Evolutionary conservation across 2,113 vertebrate species (phyloP).

Genomic region (Heteronetta atricapilla): DNA sequence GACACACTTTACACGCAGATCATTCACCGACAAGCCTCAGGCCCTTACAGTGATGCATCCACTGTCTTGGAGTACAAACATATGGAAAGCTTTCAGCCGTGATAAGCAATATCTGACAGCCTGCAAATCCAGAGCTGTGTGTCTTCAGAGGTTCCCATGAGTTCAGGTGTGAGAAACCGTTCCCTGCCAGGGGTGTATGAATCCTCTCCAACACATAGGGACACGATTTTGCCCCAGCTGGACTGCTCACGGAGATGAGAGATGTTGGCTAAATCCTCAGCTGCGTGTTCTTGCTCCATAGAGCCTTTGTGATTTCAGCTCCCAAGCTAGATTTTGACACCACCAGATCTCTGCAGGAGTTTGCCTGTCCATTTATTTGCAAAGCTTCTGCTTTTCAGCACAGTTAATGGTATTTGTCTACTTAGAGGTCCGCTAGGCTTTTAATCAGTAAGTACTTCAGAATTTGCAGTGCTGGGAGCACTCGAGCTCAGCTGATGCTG

Average conservation of each 20-base stretch:
- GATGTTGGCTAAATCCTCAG: neutral
- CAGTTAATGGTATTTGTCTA: neutral
- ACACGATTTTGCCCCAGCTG: neutral
- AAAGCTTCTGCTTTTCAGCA: neutral
- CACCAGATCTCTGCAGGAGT: neutral
- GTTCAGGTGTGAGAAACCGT: too few relatives aligned
- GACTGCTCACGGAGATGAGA: neutral
- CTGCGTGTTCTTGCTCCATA: neutral
- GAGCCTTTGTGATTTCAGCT: neutral
- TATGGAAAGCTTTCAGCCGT: neutral
- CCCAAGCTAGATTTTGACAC: neutral
- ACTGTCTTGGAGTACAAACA: neutral
- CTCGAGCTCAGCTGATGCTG: neutral
- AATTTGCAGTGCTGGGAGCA: neutral
- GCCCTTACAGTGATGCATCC: neutral
- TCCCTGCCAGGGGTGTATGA: neutral
- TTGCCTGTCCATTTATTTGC: neutral
- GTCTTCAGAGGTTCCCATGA: neutral
- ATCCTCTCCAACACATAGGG: neutral
- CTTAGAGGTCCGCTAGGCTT: neutral
- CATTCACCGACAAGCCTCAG: neutral
- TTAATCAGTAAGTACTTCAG: neutral
- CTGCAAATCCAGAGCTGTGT: neutral
- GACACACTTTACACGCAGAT: neutral
- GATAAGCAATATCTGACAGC: neutral